phyloP scores from a whole-genome alignment of 2,888 invertebrate species.

The Reticulitermes lucifugus region DNA sequence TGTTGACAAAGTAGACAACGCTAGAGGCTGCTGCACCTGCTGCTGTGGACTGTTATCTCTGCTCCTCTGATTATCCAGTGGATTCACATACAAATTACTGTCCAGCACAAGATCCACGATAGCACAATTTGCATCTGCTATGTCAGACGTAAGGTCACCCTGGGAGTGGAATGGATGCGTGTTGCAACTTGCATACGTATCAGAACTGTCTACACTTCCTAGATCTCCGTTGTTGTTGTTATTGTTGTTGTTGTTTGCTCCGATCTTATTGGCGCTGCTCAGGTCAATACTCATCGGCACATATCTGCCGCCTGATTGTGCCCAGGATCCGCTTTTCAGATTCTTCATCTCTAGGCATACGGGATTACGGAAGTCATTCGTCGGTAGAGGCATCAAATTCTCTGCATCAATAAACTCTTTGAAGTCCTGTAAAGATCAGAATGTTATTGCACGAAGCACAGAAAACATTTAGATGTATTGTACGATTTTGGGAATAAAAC shows the following conservation, averaged over 20 bases:
- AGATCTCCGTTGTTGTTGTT: constrained; percentile 58
- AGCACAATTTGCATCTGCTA: constrained; percentile 62
- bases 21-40: constrained; percentile 28
- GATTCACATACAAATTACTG: constrained; percentile 91
- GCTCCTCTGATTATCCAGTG: constrained; percentile 68
- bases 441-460: neutral
- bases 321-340: constrained; percentile 66
- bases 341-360: constrained; percentile 85
- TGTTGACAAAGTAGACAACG: constrained; percentile 1
- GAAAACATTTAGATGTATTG: no score
- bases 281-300: constrained; percentile 44
- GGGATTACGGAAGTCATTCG: constrained; percentile 86
- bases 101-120: constrained; percentile 65
- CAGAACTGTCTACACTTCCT: constrained; percentile 78
- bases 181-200: constrained; percentile 96
- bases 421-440: constrained; percentile 74
- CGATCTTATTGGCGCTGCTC: constrained; percentile 44
- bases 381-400: constrained; percentile 87
- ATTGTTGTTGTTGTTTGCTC: constrained; percentile 23
- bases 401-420: constrained; percentile 93
- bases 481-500: no score
- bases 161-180: constrained; percentile 91
- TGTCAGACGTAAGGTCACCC: constrained; percentile 65
- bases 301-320: constrained; percentile 61
- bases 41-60: constrained; percentile 37